Evolutionary conservation across 2,888 invertebrate genomes (phyloP).

Genomic region (Protonemura montana): DNA sequence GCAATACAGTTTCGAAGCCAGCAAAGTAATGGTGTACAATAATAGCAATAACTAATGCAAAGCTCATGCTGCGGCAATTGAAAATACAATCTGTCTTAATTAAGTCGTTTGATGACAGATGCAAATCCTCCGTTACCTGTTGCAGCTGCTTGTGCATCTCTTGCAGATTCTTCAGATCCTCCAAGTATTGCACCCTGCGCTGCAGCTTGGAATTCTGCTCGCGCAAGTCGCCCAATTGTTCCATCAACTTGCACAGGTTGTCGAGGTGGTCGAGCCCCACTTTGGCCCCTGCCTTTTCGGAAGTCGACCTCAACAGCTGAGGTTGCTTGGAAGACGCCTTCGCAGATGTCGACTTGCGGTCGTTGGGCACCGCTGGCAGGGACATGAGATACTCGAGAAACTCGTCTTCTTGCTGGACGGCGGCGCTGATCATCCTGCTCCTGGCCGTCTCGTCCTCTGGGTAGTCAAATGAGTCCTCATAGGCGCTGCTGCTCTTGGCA

Average conservation of each 20-base stretch:
- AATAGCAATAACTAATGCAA: neutral
- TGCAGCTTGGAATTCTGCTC: constrained; percentile 76
- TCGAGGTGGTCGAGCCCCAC: constrained; percentile 77
- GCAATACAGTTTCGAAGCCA: neutral
- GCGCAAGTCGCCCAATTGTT: constrained; percentile 75
- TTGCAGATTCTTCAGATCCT: constrained; percentile 72
- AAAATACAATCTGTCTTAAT: neutral
- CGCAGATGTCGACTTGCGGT: constrained; percentile 18
- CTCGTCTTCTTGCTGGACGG: constrained; percentile 56
- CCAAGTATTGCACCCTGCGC: constrained; percentile 74
- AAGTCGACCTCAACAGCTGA: constrained; percentile 43
- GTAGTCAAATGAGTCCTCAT: constrained; percentile 33
- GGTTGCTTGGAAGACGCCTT: constrained; percentile 17
- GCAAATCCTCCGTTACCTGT: constrained; percentile 45
- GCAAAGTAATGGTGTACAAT: neutral
- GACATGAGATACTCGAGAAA: constrained; percentile 61
- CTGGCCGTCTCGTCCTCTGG: constrained; percentile 41
- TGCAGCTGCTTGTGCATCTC: constrained; percentile 65
- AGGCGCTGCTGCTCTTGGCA: neutral
- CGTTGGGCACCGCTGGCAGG: constrained; percentile 54
- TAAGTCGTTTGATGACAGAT: neutral
- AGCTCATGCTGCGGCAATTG: neutral
- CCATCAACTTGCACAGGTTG: constrained; percentile 77
- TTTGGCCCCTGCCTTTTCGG: constrained; percentile 31
- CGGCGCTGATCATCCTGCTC: constrained; percentile 46